Base-by-base conservation (phyloP, 2,113 vertebrate species). In the Coturnix japonica region DNA sequence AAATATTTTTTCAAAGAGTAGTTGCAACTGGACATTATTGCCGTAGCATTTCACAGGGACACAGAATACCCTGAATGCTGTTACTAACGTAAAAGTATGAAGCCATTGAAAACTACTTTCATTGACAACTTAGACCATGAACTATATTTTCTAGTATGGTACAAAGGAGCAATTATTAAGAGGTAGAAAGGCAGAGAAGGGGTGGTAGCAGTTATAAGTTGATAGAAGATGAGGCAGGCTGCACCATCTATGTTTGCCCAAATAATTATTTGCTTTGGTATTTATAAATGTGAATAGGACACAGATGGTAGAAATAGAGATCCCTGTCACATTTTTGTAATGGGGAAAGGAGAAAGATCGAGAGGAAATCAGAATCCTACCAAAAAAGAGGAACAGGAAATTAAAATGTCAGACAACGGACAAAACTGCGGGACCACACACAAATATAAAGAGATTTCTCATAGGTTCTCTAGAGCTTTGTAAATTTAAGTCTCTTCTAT, bases 371-470 rank as follows among this genome's bases (percentile, higher is more conserved):
- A 83, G 96, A 95, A 96, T 96, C 79, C 74, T 78, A 81, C 77
- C 63, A 31, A 66, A 96, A 96, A 94, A 96, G 90, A 88, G 91
- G 92, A 96, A 95, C 91, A 96, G 97, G 95, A 97, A 97, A 97
- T 98, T 96, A 97, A 97, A 97, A 94, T 93, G 85, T 96, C 94
- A 95, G 81, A 86, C 87, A 71, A 89, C 81, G 91, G 96, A 96
- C 90, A 96, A 95, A 95, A 87, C 20, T 49, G 28, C 51, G 72
- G 77, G 97, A 96, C 95, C 97, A 97, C 96, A 93, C 95, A 85
- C 21, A 22, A 35, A 41, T 70, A 70, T n/a, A 51, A 81, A 92
- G 73, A 85, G 26, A 39, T 70, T 65, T 70, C 59, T 49, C n/a
- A 39, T 76, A 90, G 73, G 84, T 87, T 72, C 37, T 73, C 74